phyloP scores from a whole-genome alignment of 2,113 vertebrate species.

The Chitala chitala region DNA sequence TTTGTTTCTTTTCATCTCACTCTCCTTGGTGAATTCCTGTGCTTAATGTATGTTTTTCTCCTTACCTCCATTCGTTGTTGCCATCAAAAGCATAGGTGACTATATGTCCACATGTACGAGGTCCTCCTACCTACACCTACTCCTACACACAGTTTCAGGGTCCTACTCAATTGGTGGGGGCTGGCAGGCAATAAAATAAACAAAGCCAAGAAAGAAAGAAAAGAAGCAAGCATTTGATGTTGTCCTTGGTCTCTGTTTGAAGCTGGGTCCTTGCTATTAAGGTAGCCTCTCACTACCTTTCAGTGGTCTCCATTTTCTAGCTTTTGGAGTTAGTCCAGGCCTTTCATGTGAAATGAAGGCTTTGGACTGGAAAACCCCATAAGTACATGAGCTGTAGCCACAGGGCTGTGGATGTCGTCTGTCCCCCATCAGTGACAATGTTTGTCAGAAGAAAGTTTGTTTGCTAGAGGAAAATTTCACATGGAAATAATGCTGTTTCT shows the following conservation, averaged over 20 bases:
- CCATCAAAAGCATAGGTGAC: constrained; percentile 95
- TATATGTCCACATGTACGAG: constrained; percentile 66
- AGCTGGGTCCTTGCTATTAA: constrained; percentile 84
- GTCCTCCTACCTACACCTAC: constrained; percentile 37
- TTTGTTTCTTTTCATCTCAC: constrained; percentile 84
- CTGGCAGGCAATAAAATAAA: constrained; percentile 9
- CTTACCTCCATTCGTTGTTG: constrained; percentile 73
- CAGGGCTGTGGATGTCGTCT: constrained; percentile 52
- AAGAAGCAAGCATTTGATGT: constrained; percentile 79
- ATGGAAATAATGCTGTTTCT: not conserved
- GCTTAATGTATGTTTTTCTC: constrained; percentile 62
- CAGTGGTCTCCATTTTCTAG: constrained; percentile 78
- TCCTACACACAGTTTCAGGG: not conserved
- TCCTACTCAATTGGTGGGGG: constrained; percentile 35
- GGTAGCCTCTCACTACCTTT: constrained; percentile 53
- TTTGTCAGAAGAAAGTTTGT: constrained; percentile 42
- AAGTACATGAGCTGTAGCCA: constrained; percentile 52
- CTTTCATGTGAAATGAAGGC: constrained; percentile 79
- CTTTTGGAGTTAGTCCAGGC: constrained; percentile 68
- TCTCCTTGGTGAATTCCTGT: constrained; percentile 66
- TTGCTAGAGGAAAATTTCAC: constrained; percentile 12
- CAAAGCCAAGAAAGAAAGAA: constrained; percentile 29
- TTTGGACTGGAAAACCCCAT: constrained; percentile 47
- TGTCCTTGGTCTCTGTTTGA: constrained; percentile 73
- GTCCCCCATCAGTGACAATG: constrained; percentile 50